Evolutionary conservation across 2,113 vertebrate genomes (phyloP), one percentile per base, ranked within the genome.

Genomic region (Penelope pileata): DNA sequence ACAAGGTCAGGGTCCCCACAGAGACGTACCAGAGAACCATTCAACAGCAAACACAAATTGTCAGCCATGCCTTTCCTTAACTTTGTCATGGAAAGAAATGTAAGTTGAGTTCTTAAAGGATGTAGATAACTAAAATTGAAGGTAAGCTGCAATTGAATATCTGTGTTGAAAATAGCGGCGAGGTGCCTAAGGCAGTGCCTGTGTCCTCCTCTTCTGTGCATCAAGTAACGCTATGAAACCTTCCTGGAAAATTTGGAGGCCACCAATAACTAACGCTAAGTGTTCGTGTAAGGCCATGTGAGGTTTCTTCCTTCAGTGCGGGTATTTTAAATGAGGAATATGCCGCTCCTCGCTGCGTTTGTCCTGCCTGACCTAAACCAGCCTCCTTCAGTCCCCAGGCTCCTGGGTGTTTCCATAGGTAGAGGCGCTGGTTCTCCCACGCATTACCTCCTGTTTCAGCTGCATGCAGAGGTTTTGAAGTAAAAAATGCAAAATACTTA

Each of bases 401-500:
- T 91, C 59, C 67, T 66, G 69, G 4, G 4, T 45, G 6, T 48
- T 85, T 90, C 51, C 62, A 32, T 11, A 67, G 32, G 9, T 40
- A 30, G 9, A 62, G 34, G 14, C 19, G 26, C n/a, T 48, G 43
- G 58, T 54, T 86, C 29, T 90, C 26, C 32, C 9, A n/a, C n/a
- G 59, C 4, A 29, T 27, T 42, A n/a, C 1, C 0, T 13, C 38
- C 6, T 0, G 3, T 45, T 93, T 66, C 72, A 69, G 48, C 34
- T 29, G 29, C 30, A 48, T 27, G 12, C 38, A 48, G 51, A 23
- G 13, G 17, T 38, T 40, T 60, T 68, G 29, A 88, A 77, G 51
- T 67, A 63, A 80, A 64, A 64, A 62, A 36, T 19, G 11, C 2
- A 3, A 48, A 76, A 18, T 30, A 45, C 53, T 64, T 73, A 34